A percentile compares a stretch with the other conserved stretches of the same genome.
Conservation (phyloP, 2,113 vertebrate species). For the Spermophilus dauricus region DNA sequence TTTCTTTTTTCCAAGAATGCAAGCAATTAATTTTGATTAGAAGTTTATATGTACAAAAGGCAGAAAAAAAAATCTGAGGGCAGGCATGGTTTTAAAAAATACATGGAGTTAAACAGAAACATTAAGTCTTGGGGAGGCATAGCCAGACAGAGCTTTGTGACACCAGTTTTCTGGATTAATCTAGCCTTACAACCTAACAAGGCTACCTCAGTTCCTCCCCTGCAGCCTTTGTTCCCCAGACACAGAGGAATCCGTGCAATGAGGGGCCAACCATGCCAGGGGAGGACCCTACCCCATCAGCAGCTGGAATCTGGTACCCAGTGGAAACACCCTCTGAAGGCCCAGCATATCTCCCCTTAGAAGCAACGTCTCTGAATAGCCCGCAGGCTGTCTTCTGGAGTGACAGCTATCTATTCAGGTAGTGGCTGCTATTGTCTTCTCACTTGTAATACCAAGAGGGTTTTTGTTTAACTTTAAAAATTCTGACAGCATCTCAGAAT, state of each 20-base stretch:
- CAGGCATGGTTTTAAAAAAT: background rate
- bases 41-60: background rate
- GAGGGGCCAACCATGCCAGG: background rate
- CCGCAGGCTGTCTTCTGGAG: slow-evolving; percentile 75
- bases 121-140: background rate
- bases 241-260: background rate
- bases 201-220: accelerated
- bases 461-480: slow-evolving; percentile 83
- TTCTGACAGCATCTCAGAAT: slow-evolving; percentile 80
- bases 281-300: background rate
- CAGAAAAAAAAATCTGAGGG: slow-evolving; percentile 37
- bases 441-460: slow-evolving; percentile 71
- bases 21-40: slow-evolving; percentile 64
- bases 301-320: background rate
- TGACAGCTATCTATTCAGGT: slow-evolving; percentile 84
- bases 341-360: background rate
- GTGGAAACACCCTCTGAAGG: slow-evolving; percentile 36
- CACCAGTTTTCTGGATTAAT: slow-evolving; percentile 23
- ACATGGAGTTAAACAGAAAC: background rate
- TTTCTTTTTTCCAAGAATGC: background rate
- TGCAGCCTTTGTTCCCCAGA: slow-evolving; percentile 33
- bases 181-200: background rate
- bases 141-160: background rate
- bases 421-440: slow-evolving; percentile 83
- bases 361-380: slow-evolving; percentile 43